Evolutionary conservation across 2,888 invertebrate species (phyloP).

Genomic region (Phortica magna): DNA sequence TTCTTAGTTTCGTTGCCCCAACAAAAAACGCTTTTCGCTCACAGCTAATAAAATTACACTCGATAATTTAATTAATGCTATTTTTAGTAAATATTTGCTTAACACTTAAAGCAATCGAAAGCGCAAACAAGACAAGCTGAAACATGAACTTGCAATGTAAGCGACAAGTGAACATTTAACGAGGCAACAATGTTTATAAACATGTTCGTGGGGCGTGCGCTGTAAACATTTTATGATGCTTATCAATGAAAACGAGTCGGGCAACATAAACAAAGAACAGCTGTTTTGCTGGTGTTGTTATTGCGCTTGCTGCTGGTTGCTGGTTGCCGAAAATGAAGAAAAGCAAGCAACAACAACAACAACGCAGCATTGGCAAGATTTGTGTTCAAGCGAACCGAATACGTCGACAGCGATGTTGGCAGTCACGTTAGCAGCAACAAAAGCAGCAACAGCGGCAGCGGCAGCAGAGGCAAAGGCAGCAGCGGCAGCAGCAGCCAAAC

Average conservation of each 20-base stretch:
- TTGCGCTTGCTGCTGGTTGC: neutral
- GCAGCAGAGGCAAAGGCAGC: constrained; percentile 47
- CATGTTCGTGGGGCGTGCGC: constrained; percentile 36
- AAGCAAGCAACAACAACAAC: neutral
- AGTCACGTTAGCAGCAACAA: constrained; percentile 32
- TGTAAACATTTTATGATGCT: constrained; percentile 31
- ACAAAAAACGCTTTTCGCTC: neutral
- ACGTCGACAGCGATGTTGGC: constrained; percentile 19
- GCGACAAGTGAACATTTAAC: constrained; percentile 25
- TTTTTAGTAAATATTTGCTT: constrained; percentile 49
- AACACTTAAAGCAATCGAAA: constrained; percentile 52
- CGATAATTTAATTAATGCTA: constrained; percentile 30
- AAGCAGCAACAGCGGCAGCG: constrained; percentile 37
- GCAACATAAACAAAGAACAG: constrained; percentile 73
- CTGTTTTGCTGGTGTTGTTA: constrained; percentile 52
- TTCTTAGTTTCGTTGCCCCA: neutral
- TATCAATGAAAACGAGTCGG: constrained; percentile 55
- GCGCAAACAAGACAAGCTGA: constrained; percentile 30
- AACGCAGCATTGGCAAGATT: constrained; percentile 22
- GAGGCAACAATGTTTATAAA: constrained; percentile 19
- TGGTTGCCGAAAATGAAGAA: neutral
- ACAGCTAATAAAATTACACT: constrained; percentile 12
- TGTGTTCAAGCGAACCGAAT: neutral
- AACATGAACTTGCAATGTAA: constrained; percentile 42
- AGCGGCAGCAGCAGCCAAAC: constrained; percentile 56